Evolutionary conservation across 2,888 invertebrate genomes (phyloP).

Genomic region (Heliconius ismenius): DNA sequence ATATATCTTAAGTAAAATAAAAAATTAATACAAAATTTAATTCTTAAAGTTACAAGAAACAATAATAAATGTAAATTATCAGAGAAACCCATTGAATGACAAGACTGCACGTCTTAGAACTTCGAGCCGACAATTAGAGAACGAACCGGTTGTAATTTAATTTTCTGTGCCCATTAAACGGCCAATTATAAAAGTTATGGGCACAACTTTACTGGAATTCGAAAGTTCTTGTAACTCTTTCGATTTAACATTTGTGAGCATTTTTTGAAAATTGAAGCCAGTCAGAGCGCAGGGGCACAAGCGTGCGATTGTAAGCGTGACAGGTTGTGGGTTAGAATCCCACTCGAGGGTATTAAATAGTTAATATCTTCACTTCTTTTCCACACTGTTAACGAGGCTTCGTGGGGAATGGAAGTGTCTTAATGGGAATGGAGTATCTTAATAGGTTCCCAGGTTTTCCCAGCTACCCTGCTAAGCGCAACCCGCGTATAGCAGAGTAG

Average conservation of each 20-base stretch:
- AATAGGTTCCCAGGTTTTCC: background rate
- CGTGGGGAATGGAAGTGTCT: background rate
- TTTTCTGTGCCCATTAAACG: constrained; percentile 40
- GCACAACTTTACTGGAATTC: constrained; percentile 35
- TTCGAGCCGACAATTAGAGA: constrained; percentile 39
- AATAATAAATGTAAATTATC: constrained; percentile 20
- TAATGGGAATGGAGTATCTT: background rate
- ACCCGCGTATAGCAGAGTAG: too few relatives aligned
- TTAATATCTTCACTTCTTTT: too few relatives aligned
- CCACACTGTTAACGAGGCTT: background rate
- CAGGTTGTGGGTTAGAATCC: background rate
- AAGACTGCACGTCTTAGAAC: constrained; percentile 23
- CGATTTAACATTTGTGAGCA: constrained; percentile 18
- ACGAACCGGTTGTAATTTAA: constrained; percentile 39
- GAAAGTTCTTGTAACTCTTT: constrained; percentile 27
- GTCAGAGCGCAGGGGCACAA: background rate
- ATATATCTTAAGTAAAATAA: background rate
- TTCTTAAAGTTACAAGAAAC: constrained; percentile 1
- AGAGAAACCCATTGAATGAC: constrained; percentile 20
- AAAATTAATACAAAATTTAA: background rate
- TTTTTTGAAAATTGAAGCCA: background rate
- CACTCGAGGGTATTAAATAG: background rate
- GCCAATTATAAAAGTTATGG: constrained; percentile 43
- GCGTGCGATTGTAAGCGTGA: background rate
- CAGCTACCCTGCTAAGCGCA: too few relatives aligned